These are phyloP conservation scores for Neoarius graeffei DNA, from an alignment of 2,113 vertebrate species.

Conservation along the genomic window DNA sequence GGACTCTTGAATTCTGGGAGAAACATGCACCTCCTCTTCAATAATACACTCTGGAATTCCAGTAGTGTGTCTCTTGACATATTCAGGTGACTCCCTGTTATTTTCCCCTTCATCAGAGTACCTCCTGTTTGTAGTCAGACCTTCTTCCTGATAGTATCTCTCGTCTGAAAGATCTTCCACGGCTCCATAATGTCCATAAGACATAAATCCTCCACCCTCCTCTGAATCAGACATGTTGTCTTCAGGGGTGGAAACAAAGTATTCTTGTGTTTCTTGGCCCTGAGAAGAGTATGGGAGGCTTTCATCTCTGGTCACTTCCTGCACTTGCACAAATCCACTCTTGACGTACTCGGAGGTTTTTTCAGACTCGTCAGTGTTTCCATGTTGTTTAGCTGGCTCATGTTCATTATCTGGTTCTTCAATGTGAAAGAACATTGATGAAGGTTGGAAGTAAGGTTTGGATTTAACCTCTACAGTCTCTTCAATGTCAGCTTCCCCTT, in stretches of 20 bases:
- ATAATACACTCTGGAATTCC: constrained; percentile 76
- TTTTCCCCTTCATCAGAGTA: constrained; percentile 63
- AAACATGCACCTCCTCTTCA: constrained; percentile 89
- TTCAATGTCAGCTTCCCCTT: constrained; percentile 64
- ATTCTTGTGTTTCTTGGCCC: constrained; percentile 79
- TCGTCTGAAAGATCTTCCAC: constrained; percentile 77
- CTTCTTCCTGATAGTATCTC: constrained; percentile 72
- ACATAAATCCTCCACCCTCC: constrained; percentile 73
- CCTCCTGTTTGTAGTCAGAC: constrained; percentile 47
- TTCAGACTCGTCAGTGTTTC: constrained; percentile 53
- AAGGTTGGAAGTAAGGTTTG: constrained; percentile 57
- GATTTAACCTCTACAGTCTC: constrained; percentile 55
- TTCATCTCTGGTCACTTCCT: constrained; percentile 62
- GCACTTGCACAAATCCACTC: constrained; percentile 61
- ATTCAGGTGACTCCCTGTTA: constrained; percentile 51
- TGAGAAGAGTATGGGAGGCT: constrained; percentile 65
- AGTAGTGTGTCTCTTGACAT: constrained; percentile 57
- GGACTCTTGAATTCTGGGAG: constrained; percentile 82
- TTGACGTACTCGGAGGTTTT: constrained; percentile 1
- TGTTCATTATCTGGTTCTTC: constrained; percentile 83
- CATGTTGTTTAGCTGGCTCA: constrained; percentile 52
- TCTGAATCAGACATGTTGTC: constrained; percentile 76
- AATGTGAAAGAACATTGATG: constrained; percentile 81
- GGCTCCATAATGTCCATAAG: constrained; percentile 81
- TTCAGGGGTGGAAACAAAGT: constrained; percentile 92